Conservation (phyloP, 2,113 vertebrate species). For the Spheniscus mendiculus region DNA sequence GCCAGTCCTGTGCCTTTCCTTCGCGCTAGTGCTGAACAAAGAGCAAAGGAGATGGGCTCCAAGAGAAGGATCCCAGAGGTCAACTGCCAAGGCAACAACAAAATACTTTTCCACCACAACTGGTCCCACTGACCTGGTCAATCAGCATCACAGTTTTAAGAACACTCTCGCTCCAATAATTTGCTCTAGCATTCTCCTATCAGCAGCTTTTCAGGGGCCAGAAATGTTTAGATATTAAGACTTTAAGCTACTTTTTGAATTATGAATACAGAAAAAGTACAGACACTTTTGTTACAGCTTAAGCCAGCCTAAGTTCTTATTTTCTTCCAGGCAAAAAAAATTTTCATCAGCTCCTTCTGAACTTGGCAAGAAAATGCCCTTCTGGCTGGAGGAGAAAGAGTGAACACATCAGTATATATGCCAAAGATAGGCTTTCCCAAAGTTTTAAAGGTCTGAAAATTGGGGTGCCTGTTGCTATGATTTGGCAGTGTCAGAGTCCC, state of each 20-base stretch:
- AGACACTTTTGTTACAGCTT: conserved; percentile 12
- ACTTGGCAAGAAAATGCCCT: not conserved
- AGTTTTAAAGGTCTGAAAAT: not conserved
- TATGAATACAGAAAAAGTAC: conserved; percentile 25
- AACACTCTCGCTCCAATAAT: not conserved
- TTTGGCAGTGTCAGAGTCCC: not conserved
- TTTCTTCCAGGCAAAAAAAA: conserved; percentile 10
- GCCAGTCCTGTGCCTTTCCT: rapidly evolving
- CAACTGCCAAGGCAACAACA: not conserved
- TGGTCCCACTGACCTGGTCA: not conserved
- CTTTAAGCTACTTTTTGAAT: conserved; percentile 32
- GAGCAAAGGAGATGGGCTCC: not conserved
- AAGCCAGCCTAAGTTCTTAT: conserved; percentile 31
- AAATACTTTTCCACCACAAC: not conserved
- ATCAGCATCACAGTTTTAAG: not conserved
- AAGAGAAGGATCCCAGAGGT: not conserved
- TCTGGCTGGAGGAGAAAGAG: not conserved
- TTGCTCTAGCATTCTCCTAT: not conserved
- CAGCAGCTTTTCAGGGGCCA: not conserved
- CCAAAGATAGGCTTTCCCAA: not conserved
- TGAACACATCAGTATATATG: not conserved
- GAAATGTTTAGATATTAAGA: conserved; percentile 13
- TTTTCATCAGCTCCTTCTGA: not conserved
- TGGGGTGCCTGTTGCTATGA: not conserved
- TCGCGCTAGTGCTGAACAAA: rapidly evolving